A percentile compares a stretch with the other conserved stretches of the same genome.
phyloP scores from a whole-genome alignment of 2,113 vertebrate genomes.

The Anas platyrhynchos region DNA sequence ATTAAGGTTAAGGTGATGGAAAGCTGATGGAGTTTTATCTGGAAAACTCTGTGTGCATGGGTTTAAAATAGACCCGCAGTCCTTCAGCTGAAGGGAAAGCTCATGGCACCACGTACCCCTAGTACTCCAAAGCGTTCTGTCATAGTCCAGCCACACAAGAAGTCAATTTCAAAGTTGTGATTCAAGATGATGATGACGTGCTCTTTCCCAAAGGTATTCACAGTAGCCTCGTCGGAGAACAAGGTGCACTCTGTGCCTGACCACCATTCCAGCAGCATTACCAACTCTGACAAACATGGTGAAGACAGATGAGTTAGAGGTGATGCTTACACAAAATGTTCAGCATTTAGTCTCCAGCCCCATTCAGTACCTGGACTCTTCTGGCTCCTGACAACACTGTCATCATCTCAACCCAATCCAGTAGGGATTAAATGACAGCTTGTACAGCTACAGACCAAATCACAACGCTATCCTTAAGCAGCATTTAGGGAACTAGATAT shows the following conservation, averaged over 20 bases:
- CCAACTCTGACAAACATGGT: conserved; percentile 82
- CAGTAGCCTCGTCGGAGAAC: conserved; percentile 89
- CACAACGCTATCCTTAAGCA: neutral
- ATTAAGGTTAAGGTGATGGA: neutral
- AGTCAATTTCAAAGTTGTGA: conserved; percentile 98
- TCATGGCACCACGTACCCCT: conserved; percentile 81
- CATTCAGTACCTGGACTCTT: neutral
- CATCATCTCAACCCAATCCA: neutral
- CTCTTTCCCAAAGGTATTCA: conserved; percentile 91
- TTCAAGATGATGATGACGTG: conserved; percentile 97
- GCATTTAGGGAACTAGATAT: neutral
- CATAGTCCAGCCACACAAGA: conserved; percentile 98
- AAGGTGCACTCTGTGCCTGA: conserved; percentile 95
- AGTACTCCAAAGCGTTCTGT: conserved; percentile 93
- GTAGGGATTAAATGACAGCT: neutral
- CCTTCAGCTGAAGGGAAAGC: neutral
- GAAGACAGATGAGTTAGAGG: neutral
- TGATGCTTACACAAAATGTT: neutral
- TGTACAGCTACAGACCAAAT: neutral
- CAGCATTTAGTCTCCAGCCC: neutral
- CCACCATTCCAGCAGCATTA: conserved; percentile 99
- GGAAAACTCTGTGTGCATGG: neutral
- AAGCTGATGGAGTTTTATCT: neutral
- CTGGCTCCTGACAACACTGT: neutral
- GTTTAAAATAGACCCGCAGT: neutral